Conservation (phyloP, 2,888 invertebrate species). For the Platyscelio sp. region DNA sequence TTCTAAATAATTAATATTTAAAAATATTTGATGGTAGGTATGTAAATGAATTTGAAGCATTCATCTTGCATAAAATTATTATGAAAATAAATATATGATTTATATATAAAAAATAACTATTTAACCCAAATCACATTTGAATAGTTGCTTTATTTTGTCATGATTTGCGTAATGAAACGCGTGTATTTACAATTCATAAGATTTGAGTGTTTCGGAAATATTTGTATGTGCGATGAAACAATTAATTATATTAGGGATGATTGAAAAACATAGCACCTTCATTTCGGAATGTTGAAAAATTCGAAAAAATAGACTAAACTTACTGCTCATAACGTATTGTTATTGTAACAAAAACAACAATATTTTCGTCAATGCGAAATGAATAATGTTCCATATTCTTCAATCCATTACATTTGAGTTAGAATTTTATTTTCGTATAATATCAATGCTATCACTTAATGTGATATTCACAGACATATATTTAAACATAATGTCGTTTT, state of each 20-base stretch:
- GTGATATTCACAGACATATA: neutral
- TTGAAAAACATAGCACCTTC: slow-evolving; percentile 45
- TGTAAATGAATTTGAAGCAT: no score
- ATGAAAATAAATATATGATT: no score
- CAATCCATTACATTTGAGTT: slow-evolving; percentile 31
- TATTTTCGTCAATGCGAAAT: neutral
- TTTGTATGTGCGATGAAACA: slow-evolving; percentile 68
- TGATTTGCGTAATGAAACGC: slow-evolving; percentile 61
- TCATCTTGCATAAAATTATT: no score
- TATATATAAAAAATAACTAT: no score
- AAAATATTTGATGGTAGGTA: no score
- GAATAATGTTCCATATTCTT: slow-evolving; percentile 30
- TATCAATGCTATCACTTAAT: neutral
- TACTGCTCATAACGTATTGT: neutral
- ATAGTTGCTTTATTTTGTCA: slow-evolving; percentile 80
- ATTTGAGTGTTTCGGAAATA: slow-evolving; percentile 71
- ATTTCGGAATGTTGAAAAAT: slow-evolving; percentile 8
- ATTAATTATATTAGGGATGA: slow-evolving; percentile 51
- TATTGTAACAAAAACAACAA: no score
- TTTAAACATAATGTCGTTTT: neutral
- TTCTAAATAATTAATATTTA: no score
- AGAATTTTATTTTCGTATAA: slow-evolving; percentile 11
- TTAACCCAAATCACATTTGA: no score
- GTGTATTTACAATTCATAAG: slow-evolving; percentile 74
- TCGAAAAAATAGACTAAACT: neutral